phyloP scores from a whole-genome alignment of 2,797 vertebrate genomes.

The Chromis chromis region DNA sequence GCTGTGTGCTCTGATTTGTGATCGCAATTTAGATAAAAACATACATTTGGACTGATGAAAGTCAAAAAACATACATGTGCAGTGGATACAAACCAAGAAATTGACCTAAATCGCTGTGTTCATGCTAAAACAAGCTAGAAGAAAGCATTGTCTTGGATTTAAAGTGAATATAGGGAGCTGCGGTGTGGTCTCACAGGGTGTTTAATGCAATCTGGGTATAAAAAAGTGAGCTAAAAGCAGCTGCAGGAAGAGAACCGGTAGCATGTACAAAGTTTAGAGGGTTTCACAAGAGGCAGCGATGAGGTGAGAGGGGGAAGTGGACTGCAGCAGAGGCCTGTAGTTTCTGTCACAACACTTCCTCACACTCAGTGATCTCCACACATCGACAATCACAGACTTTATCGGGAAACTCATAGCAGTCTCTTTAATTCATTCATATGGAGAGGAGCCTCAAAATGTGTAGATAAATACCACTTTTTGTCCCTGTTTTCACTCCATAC shows the following conservation, averaged over 20 bases:
- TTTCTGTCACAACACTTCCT: constrained; percentile 76
- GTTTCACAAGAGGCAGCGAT: constrained; percentile 75
- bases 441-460: not conserved
- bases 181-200: not conserved
- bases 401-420: not conserved
- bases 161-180: not conserved
- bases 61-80: not conserved
- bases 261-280: constrained; percentile 51
- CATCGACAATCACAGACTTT: constrained; percentile 10
- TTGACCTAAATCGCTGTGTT: not conserved
- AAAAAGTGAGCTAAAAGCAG: not conserved
- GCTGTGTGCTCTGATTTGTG: constrained; percentile 13
- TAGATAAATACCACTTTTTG: not conserved
- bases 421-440: not conserved
- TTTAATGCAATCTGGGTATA: not conserved
- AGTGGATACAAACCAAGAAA: not conserved
- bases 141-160: not conserved
- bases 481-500: no score
- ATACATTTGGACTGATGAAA: not conserved
- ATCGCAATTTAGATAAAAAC: not conserved
- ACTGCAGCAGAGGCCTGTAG: constrained; percentile 59
- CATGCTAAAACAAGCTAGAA: not conserved
- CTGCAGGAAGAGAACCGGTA: constrained; percentile 63
- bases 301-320: constrained; percentile 78
- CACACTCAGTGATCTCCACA: constrained; percentile 3